These are phyloP conservation scores for Pheosia gnoma DNA, from an alignment of 2,888 invertebrate species.

Conservation along the genomic window DNA sequence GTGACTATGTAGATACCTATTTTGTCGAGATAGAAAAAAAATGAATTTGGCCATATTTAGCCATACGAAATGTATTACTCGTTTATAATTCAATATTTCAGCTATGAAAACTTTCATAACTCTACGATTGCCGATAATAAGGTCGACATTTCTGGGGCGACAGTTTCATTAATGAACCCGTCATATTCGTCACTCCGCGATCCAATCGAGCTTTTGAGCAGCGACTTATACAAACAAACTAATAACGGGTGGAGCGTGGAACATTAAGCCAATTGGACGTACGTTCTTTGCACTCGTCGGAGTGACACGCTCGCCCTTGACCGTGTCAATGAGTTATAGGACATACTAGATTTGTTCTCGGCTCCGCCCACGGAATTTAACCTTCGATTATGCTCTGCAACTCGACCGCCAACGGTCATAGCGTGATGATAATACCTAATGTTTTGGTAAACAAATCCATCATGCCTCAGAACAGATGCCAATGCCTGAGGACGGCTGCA, in stretches of 20 bases:
- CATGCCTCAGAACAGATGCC: too few relatives aligned
- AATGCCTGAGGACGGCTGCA: too few relatives aligned
- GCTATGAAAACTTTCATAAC: background rate
- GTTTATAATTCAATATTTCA: background rate
- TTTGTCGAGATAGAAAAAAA: too few relatives aligned
- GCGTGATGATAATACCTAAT: too few relatives aligned
- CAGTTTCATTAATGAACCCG: background rate
- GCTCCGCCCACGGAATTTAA: too few relatives aligned
- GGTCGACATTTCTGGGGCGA: background rate
- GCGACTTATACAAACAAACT: conserved; percentile 1
- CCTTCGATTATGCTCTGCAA: too few relatives aligned
- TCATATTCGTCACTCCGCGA: background rate
- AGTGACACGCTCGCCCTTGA: conserved; percentile 18
- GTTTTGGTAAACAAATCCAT: too few relatives aligned
- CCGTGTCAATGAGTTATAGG: conserved; percentile 2
- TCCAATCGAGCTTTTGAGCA: background rate
- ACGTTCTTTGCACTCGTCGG: background rate
- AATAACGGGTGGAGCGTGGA: conserved; percentile 1
- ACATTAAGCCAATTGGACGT: background rate
- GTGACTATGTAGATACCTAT: too few relatives aligned
- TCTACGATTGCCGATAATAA: background rate
- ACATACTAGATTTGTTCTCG: too few relatives aligned
- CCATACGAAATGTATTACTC: too few relatives aligned
- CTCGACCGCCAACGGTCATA: too few relatives aligned
- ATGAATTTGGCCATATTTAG: too few relatives aligned